phyloP scores from a whole-genome alignment of 2,113 vertebrate genomes.

The Chinchilla lanigera region DNA sequence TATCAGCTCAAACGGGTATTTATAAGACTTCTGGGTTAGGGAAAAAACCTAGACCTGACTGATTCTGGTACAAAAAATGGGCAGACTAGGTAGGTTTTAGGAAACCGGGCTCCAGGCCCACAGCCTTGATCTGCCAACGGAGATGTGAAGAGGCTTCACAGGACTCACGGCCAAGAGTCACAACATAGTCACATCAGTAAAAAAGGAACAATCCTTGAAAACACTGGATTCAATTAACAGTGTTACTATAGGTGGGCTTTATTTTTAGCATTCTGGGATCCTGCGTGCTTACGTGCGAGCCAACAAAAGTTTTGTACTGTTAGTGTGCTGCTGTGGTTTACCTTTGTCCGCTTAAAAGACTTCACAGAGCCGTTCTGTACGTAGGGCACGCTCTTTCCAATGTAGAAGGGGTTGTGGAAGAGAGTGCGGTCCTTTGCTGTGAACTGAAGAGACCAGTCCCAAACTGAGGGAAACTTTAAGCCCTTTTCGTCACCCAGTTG shows the following conservation, averaged over 20 bases:
- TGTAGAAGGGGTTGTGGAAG: conserved; percentile 96
- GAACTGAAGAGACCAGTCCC: conserved; percentile 98
- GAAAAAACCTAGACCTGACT: neutral
- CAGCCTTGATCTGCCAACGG: neutral
- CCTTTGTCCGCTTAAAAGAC: conserved; percentile 93
- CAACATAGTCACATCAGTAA: neutral
- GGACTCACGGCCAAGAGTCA: neutral
- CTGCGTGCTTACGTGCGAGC: neutral
- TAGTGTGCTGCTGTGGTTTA: conserved; percentile 69
- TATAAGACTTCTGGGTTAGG: neutral
- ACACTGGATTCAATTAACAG: too few species aligned
- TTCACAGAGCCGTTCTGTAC: conserved; percentile 92
- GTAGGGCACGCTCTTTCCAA: conserved; percentile 92
- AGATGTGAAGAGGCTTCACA: neutral
- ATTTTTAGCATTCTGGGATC: neutral
- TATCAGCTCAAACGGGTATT: neutral
- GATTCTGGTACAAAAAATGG: neutral
- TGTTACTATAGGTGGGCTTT: neutral
- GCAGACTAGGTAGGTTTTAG: neutral
- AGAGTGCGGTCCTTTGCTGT: conserved; percentile 92
- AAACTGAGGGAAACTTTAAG: conserved; percentile 94
- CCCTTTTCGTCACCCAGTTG: conserved; percentile 92
- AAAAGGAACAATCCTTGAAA: neutral
- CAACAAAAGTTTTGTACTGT: neutral
- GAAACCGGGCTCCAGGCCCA: neutral